Evolutionary conservation across 1,140 invertebrate genomes (phyloP).

Genomic region (Drosophila ficusphila): DNA sequence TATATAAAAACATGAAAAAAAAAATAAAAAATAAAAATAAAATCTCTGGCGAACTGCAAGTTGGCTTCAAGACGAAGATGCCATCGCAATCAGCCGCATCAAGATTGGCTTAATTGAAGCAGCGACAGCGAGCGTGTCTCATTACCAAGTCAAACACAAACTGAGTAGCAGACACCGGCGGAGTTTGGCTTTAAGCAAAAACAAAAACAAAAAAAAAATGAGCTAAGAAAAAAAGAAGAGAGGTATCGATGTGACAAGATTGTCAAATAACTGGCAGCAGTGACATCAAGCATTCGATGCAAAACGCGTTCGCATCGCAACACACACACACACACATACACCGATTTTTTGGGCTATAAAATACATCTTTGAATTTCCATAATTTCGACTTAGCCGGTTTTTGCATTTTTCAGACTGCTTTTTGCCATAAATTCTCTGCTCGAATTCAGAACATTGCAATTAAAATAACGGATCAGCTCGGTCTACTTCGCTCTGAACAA

Average conservation of each 20-base stretch:
- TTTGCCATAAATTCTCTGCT: slow-evolving; percentile 40
- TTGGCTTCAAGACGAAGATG: slow-evolving; percentile 15
- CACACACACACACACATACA: not conserved
- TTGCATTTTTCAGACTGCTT: slow-evolving; percentile 15
- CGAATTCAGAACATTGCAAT: slow-evolving; percentile 60
- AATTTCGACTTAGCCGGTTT: slow-evolving; percentile 43
- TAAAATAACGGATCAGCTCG: slow-evolving; percentile 54
- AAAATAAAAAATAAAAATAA: slow-evolving; percentile 11
- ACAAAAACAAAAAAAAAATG: not conserved
- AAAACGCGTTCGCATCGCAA: slow-evolving; percentile 49
- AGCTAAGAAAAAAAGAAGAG: not conserved
- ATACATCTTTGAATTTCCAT: slow-evolving; percentile 46
- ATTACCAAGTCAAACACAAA: slow-evolving; percentile 72
- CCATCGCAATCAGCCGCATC: slow-evolving; percentile 47
- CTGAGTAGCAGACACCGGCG: slow-evolving; percentile 8
- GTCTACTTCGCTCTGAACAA: slow-evolving; percentile 7
- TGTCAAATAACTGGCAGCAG: slow-evolving; percentile 66
- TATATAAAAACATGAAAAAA: slow-evolving; percentile 8
- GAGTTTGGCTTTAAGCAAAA: slow-evolving; percentile 17
- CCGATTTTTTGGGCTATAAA: slow-evolving; percentile 20
- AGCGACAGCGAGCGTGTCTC: slow-evolving; percentile 56
- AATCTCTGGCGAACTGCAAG: slow-evolving; percentile 18
- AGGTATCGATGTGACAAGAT: slow-evolving; percentile 68
- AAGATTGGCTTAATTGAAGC: slow-evolving; percentile 69
- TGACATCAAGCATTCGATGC: slow-evolving; percentile 57